phyloP scores from a whole-genome alignment of 2,797 vertebrate genomes.

The Staurois parvus region DNA sequence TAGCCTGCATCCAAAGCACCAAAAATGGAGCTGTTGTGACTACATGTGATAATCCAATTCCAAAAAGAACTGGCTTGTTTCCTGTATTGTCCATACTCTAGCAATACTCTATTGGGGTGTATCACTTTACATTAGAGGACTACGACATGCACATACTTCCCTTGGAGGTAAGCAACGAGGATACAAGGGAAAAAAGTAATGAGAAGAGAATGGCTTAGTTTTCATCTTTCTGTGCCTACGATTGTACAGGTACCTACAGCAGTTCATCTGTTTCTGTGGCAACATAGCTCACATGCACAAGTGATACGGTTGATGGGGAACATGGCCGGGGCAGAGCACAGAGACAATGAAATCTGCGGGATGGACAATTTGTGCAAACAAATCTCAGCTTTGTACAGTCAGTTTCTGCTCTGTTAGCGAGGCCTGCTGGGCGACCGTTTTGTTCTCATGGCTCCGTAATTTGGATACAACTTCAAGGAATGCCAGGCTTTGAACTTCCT shows the following conservation, averaged over 20 bases:
- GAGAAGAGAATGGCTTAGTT: slow-evolving; percentile 74
- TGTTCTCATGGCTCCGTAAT: slow-evolving; percentile 96
- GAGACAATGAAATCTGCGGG: slow-evolving; percentile 74
- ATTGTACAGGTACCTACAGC: slow-evolving; percentile 82
- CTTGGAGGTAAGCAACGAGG: slow-evolving; percentile 85
- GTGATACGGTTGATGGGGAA: slow-evolving; percentile 74
- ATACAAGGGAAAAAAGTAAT: slow-evolving; percentile 78
- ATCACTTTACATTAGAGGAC: slow-evolving; percentile 86
- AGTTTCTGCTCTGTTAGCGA: slow-evolving; percentile 97
- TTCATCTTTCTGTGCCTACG: slow-evolving; percentile 88
- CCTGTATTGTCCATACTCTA: slow-evolving; percentile 73
- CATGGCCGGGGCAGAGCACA: slow-evolving; percentile 74
- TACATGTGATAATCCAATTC: slow-evolving; percentile 69
- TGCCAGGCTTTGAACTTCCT: slow-evolving; percentile 91
- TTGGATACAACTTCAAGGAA: slow-evolving; percentile 94
- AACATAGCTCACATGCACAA: slow-evolving; percentile 80
- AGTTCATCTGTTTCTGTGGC: slow-evolving; percentile 75
- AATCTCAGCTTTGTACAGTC: slow-evolving; percentile 93
- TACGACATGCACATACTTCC: slow-evolving; percentile 93
- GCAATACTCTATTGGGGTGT: slow-evolving; percentile 71
- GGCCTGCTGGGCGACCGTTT: slow-evolving; percentile 96
- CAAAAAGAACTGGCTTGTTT: slow-evolving; percentile 73
- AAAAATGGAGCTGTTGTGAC: slow-evolving; percentile 75
- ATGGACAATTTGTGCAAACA: slow-evolving; percentile 65
- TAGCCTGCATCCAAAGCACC: slow-evolving; percentile 73